phyloP scores from a whole-genome alignment of 2,797 vertebrate species.

The Morus bassanus region DNA sequence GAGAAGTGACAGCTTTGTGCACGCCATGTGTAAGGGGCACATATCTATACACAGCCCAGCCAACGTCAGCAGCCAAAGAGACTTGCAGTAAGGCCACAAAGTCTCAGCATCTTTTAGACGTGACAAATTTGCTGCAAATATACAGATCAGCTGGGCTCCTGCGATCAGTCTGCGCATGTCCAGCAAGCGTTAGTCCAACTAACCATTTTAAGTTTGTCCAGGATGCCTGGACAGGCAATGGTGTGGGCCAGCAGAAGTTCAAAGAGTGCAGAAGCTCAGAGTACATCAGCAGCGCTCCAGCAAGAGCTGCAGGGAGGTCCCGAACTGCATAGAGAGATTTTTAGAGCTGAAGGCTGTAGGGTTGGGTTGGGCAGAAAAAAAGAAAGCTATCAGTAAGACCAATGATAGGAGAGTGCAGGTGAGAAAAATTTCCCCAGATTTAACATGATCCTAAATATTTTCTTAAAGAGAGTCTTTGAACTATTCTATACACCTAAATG shows the following conservation, averaged over 20 bases:
- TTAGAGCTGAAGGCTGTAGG: not conserved
- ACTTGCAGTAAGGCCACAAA: not conserved
- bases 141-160: not conserved
- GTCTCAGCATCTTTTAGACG: not conserved
- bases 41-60: accelerated
- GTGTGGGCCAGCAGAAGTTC: not conserved
- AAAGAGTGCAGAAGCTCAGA: not conserved
- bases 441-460: not conserved
- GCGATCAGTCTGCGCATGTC: accelerated
- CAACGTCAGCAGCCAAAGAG: not conserved
- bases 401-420: not conserved
- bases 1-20: not conserved
- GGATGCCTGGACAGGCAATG: not conserved
- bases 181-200: not conserved
- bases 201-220: not conserved
- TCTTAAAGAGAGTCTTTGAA: not conserved
- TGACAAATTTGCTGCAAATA: not conserved
- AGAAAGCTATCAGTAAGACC: not conserved
- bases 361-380: not conserved
- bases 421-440: not conserved
- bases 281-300: not conserved
- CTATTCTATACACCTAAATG: not conserved
- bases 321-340: not conserved
- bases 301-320: not conserved
- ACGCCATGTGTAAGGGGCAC: not conserved